These are phyloP conservation scores for Heliconius nattereri DNA, from an alignment of 1,140 invertebrate genomes.

Conservation along the genomic window DNA sequence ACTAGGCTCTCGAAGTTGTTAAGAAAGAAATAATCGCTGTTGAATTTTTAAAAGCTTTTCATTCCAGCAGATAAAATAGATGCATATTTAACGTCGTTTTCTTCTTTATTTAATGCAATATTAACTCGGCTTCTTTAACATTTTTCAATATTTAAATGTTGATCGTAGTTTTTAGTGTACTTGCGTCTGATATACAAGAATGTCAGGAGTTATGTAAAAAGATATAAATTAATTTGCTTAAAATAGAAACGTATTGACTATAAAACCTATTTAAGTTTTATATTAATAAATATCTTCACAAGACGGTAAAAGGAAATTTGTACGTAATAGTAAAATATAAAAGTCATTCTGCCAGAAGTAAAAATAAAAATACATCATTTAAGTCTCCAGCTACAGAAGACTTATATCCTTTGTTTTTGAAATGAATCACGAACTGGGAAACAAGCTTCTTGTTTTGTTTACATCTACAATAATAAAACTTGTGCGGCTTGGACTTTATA, in stretches of 20 bases:
- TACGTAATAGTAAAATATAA: slow-evolving; percentile 13
- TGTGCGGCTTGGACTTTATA: slow-evolving; percentile 23
- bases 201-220: no score
- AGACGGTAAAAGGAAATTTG: slow-evolving; percentile 7
- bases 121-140: slow-evolving; percentile 9
- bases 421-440: slow-evolving; percentile 62
- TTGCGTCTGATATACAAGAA: no score
- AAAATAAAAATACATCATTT: slow-evolving; percentile 29
- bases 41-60: slow-evolving; percentile 63
- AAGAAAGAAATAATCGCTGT: slow-evolving; percentile 61
- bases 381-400: slow-evolving; percentile 32
- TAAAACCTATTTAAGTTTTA: background rate
- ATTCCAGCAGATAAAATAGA: slow-evolving; percentile 50
- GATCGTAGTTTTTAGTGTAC: background rate
- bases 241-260: no score
- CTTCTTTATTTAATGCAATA: slow-evolving; percentile 29
- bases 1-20: slow-evolving; percentile 58
- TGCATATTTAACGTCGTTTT: slow-evolving; percentile 41
- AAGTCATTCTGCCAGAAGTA: background rate
- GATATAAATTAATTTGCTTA: no score
- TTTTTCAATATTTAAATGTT: background rate
- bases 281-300: slow-evolving; percentile 1
- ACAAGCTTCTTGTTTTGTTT: slow-evolving; percentile 47
- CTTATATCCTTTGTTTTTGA: slow-evolving; percentile 62
- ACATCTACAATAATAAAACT: slow-evolving; percentile 40